Base-by-base conservation (phyloP, 1,140 invertebrate genomes). In the Listronotus oregonensis region DNA sequence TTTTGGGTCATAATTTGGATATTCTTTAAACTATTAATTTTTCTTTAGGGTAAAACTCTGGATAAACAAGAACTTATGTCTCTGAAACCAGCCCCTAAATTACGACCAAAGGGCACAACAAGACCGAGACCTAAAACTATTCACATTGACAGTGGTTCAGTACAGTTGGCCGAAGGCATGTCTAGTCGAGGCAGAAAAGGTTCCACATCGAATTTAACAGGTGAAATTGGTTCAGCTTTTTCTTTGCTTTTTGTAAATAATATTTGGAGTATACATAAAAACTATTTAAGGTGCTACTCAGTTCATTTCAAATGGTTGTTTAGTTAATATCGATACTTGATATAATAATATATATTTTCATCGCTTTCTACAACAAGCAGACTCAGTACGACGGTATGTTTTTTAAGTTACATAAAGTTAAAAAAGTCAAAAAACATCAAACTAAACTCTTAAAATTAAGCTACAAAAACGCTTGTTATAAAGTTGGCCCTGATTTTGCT, bases 61-160 rank as follows among this genome's bases (percentile, higher is more conserved):
- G 89, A 92, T 78, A 90, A 89, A 71, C 68, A 80, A 42, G 89
- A 91, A 69, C 78, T 90, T 65, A 80, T 89, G 57, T 85, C 86
- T 70, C 80, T 89, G 71, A 87, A 78, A 72, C 76, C 82, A 49
- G 81, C 83, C 39, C 83, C 85, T 66, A 87, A 86, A 78, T 80
- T 87, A 71, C 75, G 88, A 68, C 82, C 81, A 60, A 87, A 87
- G 77, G 83, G 78, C 64, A 69, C 78, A 67, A 75, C 81, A 62
- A 83, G 91, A 56, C 90, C 90, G 50, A 81, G 92, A 34, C 92
- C 92, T 39, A 94, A 93, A 81, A 94, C 92, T 12, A 94, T 95
- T 65, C 92, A 94, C 73, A 91, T 93, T 50, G 92, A 94, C 78
- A 87, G 87, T 71, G 88, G 87, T 62, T 81, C 89, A n/a, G 84